Evolutionary conservation across 1,140 invertebrate species (phyloP), one percentile per base, ranked within the genome.

Genomic region (Drosophila bifasciata): DNA sequence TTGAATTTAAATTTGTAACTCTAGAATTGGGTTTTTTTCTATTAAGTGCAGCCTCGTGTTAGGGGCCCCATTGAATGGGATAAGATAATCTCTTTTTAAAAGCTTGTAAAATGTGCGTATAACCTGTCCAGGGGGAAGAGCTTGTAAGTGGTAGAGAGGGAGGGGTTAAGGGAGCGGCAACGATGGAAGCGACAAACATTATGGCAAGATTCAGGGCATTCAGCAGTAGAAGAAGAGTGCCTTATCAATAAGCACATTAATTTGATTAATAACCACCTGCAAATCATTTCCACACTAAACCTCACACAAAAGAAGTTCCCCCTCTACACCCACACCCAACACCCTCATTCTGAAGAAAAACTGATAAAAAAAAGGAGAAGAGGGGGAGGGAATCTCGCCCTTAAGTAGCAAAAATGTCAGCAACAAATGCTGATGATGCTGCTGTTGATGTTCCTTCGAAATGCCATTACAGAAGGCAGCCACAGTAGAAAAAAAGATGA

Each of bases 231-330:
- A 32, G 28, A 32, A 68, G 61, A 45, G 21, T 45, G 81, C n/a
- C n/a, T 90, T 90, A 90, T 90, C 86, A 90, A 90, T 90, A 80
- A 90, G 73, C 70, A 90, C 88, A 90, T 90, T 88, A 90, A 89
- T 90, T 90, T 90, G 88, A 90, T 90, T 90, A 90, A 90, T 90
- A 90, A 90, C 88, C 88, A 84, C 76, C 83, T 90, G 79, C 88
- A 90, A 90, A 90, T 90, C 88, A 90, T 88, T 90, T 90, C 86
- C 85, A 79, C 73, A 57, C 69, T 59, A 43, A 66, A 40, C 49
- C 49, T 45, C 57, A 69, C 83, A 88, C 78, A 88, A 86, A 81
- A 75, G 81, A 66, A 45, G 32, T 45, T 21, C 19, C 5, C 50
- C 40, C 67, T 11, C 1, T 4, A 1, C 28, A 0, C 32, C 1